Percentiles rank a stretch among this genome's conserved stretches.
These are phyloP conservation scores for Ostrea denselamellosa DNA, from an alignment of 1,140 invertebrate species.

Conservation along the genomic window DNA sequence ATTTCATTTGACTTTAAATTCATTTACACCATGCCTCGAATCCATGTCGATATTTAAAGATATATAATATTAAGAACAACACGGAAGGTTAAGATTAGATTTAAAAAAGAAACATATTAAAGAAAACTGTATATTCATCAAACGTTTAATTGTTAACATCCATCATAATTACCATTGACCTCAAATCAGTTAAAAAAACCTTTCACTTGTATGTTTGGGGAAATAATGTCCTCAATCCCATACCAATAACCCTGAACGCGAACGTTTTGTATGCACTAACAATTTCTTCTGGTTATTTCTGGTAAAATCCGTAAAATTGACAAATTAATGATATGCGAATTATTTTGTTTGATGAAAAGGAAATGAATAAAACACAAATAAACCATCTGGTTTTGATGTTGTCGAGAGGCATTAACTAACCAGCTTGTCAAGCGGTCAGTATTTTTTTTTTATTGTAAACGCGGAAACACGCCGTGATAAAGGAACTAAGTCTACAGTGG, in stretches of 20 bases:
- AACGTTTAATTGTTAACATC: too few species aligned
- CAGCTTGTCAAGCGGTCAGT: not conserved
- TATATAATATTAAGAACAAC: too few species aligned
- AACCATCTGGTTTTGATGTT: not conserved
- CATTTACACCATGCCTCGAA: too few species aligned
- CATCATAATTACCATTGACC: too few species aligned
- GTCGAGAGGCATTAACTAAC: not conserved
- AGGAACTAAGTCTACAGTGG: not conserved
- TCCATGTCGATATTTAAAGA: too few species aligned
- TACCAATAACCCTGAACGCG: not conserved
- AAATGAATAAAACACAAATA: slow-evolving; percentile 18
- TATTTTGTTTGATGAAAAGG: not conserved
- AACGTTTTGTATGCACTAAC: not conserved
- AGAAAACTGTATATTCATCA: too few species aligned
- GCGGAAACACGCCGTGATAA: not conserved
- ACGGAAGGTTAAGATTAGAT: too few species aligned
- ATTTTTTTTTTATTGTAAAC: not conserved
- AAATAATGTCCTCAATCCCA: not conserved
- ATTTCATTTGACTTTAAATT: too few species aligned
- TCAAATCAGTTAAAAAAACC: too few species aligned
- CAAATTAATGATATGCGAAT: not conserved
- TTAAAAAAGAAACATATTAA: too few species aligned
- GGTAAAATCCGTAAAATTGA: not conserved
- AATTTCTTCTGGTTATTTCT: not conserved
- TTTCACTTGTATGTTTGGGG: too few species aligned